Base-by-base conservation (phyloP, 1,140 invertebrate species). In the Diorhabda elongata region DNA sequence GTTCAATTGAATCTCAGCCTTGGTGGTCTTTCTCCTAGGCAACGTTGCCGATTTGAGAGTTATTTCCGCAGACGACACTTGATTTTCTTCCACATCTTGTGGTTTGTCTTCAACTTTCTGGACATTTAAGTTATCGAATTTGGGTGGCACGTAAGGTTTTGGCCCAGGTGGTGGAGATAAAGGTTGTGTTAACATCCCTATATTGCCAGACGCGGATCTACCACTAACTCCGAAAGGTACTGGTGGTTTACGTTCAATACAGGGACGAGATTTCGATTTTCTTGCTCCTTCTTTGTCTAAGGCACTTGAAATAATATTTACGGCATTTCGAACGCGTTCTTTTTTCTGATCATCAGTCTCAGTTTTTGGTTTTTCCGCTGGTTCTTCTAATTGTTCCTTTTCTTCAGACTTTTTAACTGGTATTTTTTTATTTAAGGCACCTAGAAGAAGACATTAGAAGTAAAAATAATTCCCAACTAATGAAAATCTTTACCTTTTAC, bases 11-110 rank as follows among this genome's bases (percentile, higher is more conserved):
- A 90, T 88, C 77, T 90, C 87, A 2, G 87, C 85, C 78, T 89
- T 89, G 44, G 86, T 86, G 8, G 87, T 88, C 67, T 87, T 85
- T 6, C 85, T 85, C 69, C 88, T 84, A 3, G 88, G 87, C 65
- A 89, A 78, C 0, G 88, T 89, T 3, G 88, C 87, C 63, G 87
- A 89, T 74, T 90, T 89, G 6, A 89, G 75, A 2, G 85, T 88
- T 56, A 90, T 88, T 68, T 89, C 87, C 67, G 88, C 86, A 2
- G 80, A 82, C 7, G 83, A 84, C 8, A 81, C 82, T 77, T 89
- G 87, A 80, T 81, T 70, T 58, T 73, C 67, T 65, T 69, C 64
- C 7, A 59, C 59, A 8, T 69, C 52, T 45, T 67, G 42, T 26
- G 65, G 57, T 8, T 67, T 43, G 60, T 62, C 60, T n/a, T 8